Conservation (phyloP, 2,888 invertebrate species). For the Xanthia togata region DNA sequence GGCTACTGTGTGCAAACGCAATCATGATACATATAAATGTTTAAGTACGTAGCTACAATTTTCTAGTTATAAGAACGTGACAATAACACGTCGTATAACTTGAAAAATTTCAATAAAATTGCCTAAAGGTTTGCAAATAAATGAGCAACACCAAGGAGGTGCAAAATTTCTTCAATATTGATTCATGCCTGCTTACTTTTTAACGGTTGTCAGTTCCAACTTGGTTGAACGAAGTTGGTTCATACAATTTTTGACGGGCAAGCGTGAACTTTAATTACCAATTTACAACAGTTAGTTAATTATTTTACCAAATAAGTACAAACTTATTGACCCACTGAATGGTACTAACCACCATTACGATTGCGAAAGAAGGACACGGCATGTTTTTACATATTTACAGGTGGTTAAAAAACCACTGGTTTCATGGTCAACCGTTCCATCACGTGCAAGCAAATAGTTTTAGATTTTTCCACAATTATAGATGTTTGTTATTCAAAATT, state of each 20-base stretch:
- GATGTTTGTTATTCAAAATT: conserved; percentile 5
- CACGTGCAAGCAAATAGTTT: conserved; percentile 51
- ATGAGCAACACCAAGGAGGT: not conserved
- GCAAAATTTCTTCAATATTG: not conserved
- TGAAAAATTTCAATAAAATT: not conserved
- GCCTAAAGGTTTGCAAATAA: not conserved
- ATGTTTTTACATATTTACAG: conserved; percentile 52
- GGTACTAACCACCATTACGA: conserved; percentile 46
- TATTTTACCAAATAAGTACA: conserved; percentile 48
- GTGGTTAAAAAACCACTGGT: conserved; percentile 51
- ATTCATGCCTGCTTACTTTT: not conserved
- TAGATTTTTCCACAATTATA: conserved; percentile 39
- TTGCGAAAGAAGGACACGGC: conserved; percentile 48
- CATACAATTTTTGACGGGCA: conserved; percentile 6
- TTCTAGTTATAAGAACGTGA: not conserved
- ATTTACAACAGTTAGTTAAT: conserved; percentile 52
- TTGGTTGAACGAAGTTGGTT: not conserved
- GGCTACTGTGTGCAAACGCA: conserved; percentile 38
- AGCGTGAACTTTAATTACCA: conserved; percentile 51
- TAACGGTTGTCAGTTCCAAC: conserved; percentile 3
- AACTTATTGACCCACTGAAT: conserved; percentile 29
- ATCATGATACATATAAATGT: conserved; percentile 24
- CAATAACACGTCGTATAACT: not conserved
- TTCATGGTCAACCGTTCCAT: conserved; percentile 63
- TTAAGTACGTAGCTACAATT: not conserved